Percentiles rank a stretch among this genome's conserved stretches.
Evolutionary conservation across 2,888 invertebrate species (phyloP).

Genomic region (Oxycera nigricornis): DNA sequence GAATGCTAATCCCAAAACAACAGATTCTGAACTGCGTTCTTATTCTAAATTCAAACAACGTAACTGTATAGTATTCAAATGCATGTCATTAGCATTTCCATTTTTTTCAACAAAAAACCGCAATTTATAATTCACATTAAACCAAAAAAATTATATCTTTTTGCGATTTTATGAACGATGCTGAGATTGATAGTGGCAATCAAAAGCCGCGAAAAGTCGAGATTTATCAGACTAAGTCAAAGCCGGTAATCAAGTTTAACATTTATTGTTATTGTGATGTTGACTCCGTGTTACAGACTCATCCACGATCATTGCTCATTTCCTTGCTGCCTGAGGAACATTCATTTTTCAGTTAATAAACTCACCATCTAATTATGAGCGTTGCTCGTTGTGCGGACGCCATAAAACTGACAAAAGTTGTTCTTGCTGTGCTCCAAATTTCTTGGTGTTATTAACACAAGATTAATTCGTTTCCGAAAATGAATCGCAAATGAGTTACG

Average conservation of each 20-base stretch:
- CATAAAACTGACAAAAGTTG: slow-evolving; percentile 25
- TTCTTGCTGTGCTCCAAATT: background rate
- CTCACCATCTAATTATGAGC: background rate
- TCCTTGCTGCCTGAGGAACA: slow-evolving; percentile 10
- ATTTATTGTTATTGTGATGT: slow-evolving; percentile 28
- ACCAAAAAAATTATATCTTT: background rate
- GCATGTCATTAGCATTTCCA: background rate
- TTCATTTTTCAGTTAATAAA: slow-evolving; percentile 5
- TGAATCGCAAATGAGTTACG: background rate
- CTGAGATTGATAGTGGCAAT: background rate
- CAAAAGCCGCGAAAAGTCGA: background rate
- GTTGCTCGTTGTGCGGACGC: background rate
- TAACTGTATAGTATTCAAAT: background rate
- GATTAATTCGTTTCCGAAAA: slow-evolving; percentile 25
- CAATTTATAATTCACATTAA: background rate
- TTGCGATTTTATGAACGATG: background rate
- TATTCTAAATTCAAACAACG: no score
- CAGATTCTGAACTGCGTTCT: no score
- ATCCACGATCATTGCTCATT: slow-evolving; percentile 13
- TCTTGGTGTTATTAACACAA: slow-evolving; percentile 33
- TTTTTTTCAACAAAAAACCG: background rate
- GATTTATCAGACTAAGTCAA: background rate
- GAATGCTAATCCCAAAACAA: no score
- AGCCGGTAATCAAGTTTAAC: background rate
- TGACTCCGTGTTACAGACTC: slow-evolving; percentile 9